Base-by-base conservation (phyloP, 2,113 vertebrate species). In the Calonectris borealis region DNA sequence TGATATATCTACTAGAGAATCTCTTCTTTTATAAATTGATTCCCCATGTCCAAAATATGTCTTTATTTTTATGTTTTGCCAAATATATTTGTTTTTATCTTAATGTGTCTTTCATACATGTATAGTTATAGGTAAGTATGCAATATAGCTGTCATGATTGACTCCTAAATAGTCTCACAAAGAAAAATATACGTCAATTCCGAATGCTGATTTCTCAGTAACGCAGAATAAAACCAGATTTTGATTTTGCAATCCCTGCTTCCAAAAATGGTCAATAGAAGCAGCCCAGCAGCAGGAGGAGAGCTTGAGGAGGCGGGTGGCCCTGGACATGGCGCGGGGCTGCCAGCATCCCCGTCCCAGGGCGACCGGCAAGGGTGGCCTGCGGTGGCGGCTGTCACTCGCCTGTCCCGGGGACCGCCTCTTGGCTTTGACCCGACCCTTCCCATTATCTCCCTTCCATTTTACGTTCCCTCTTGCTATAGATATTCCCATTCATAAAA, bases 401-500 rank as follows among this genome's bases (percentile, higher is more conserved):
- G 95, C 66, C 93, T 48, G 90, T 79, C 91, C 78, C 25, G 57
- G 86, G 65, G 61, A 88, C 81, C 24, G 16, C 94, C 80, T 94
- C 96, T 88, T 91, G 94, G 88, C 94, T 96, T 88, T 93, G 96
- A 81, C 84, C 94, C 79, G 78, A 96, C 92, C 97, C 90, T 93
- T 96, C 86, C 80, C 96, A 92, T 96, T 94, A 88, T 89, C 88
- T 82, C 61, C 64, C 86, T 96, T 91, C 93, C 96, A 54, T 91
- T 91, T 96, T 96, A 80, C 68, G 42, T 96, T 96, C 95, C 80
- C 86, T 90, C 70, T 95, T 95, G 91, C 95, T 95, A 83, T 31
- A 90, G 57, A 95, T 90, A 87, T 57, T 90, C 91, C 80, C 93
- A 96, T 97, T 98, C 95, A 97, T 94, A 96, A 97, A 97, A 85